Conservation (phyloP, 2,113 vertebrate species). For the Cyprinodon brontotheroides region DNA sequence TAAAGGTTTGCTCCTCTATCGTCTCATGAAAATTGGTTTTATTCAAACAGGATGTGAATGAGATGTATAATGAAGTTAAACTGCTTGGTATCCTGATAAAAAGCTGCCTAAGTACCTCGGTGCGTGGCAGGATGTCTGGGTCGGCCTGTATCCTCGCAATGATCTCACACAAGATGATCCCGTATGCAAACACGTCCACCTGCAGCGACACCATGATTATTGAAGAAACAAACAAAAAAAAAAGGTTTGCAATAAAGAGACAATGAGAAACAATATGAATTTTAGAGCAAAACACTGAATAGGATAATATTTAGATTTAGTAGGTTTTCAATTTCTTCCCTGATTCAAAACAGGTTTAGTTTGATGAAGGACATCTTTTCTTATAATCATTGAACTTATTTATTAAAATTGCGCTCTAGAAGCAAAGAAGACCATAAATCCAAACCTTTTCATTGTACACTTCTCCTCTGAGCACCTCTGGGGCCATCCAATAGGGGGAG, state of each 20-base stretch:
- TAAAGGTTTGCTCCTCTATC: not conserved
- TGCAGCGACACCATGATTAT: slow-evolving; percentile 31
- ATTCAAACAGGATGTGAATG: not conserved
- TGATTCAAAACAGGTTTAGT: too few species aligned
- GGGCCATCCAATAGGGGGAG: slow-evolving; percentile 98
- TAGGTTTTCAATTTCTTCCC: not conserved
- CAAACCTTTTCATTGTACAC: slow-evolving; percentile 95
- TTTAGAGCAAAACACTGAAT: not conserved
- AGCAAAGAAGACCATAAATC: not conserved
- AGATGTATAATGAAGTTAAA: not conserved
- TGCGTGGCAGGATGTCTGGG: slow-evolving; percentile 93
- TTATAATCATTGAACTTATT: slow-evolving; percentile 7
- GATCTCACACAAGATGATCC: slow-evolving; percentile 95
- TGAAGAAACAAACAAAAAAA: not conserved
- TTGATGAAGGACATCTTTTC: too few species aligned
- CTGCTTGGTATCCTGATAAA: not conserved
- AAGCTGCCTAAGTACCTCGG: slow-evolving; percentile 79
- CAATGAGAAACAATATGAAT: not conserved
- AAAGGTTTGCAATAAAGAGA: not conserved
- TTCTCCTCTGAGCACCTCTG: slow-evolving; percentile 91
- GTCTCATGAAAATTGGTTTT: not conserved
- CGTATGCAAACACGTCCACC: slow-evolving; percentile 90
- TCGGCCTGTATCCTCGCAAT: slow-evolving; percentile 94
- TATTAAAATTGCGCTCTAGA: slow-evolving; percentile 42
- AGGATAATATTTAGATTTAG: too few species aligned